Conservation (phyloP, 2,113 vertebrate genomes). For the Boleophthalmus pectinirostris region DNA sequence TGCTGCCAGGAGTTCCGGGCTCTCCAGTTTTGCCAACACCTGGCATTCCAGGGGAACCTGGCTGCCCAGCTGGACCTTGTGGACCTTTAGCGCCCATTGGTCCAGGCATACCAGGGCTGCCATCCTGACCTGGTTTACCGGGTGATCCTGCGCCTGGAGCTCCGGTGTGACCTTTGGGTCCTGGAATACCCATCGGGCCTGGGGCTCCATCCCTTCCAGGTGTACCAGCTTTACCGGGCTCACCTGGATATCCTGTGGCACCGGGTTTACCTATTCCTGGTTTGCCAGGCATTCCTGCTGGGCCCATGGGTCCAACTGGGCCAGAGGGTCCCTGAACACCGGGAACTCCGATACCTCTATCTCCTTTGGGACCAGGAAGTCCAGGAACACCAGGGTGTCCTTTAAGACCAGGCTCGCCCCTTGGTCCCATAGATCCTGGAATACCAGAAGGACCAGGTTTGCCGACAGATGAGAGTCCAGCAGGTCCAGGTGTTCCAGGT, state of each 20-base stretch:
- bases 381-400: conserved; percentile 87
- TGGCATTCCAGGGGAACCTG: conserved; percentile 75
- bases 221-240: conserved; percentile 86
- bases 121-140: conserved; percentile 78
- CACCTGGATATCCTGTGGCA: conserved; percentile 85
- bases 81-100: conserved; percentile 72
- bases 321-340: conserved; percentile 84
- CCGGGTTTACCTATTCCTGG: too few species aligned
- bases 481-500: conserved; percentile 82
- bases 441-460: conserved; percentile 86
- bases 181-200: conserved; percentile 80
- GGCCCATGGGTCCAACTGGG: too few species aligned
- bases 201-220: conserved; percentile 84
- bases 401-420: conserved; percentile 85
- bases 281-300: too few species aligned
- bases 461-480: conserved; percentile 84
- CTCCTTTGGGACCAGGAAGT: conserved; percentile 85
- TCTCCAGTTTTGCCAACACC: conserved; percentile 78
- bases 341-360: conserved; percentile 83
- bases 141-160: conserved; percentile 78
- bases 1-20: conserved; percentile 72
- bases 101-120: conserved; percentile 75
- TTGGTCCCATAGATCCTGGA: conserved; percentile 81
- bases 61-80: conserved; percentile 73
- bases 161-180: conserved; percentile 82